phyloP scores from a whole-genome alignment of 1,140 invertebrate species.

The Venustaconcha ellipsiformis region DNA sequence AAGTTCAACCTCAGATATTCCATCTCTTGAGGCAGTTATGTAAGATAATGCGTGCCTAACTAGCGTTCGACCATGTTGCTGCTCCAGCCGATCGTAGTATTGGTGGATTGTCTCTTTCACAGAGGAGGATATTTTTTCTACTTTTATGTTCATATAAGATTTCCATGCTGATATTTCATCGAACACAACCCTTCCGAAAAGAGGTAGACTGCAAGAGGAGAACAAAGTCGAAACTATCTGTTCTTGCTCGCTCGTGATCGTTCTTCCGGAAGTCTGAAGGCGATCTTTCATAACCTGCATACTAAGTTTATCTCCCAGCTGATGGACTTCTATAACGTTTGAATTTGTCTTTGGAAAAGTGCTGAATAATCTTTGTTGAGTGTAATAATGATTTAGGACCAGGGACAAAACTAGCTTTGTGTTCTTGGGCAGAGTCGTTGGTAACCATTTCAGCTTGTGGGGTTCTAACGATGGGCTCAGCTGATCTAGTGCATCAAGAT shows the following conservation, averaged over 20 bases:
- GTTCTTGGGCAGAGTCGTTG: conserved; percentile 42
- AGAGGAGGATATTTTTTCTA: conserved; percentile 28
- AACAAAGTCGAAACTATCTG: conserved; percentile 43
- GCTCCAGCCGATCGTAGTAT: conserved; percentile 47
- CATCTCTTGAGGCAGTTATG: conserved; percentile 49
- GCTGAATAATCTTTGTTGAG: conserved; percentile 35
- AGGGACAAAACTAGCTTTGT: conserved; percentile 53
- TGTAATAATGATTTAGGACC: conserved; percentile 34
- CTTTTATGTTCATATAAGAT: conserved; percentile 36
- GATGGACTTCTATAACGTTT: conserved; percentile 38
- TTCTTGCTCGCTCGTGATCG: conserved; percentile 67
- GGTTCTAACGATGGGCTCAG: conserved; percentile 39
- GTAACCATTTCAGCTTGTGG: conserved; percentile 56
- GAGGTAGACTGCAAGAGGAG: conserved; percentile 32
- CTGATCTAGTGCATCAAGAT: conserved; percentile 59
- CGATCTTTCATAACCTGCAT: conserved; percentile 20
- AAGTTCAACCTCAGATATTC: conserved; percentile 57
- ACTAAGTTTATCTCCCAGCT: conserved; percentile 33
- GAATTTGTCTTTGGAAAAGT: conserved; percentile 33
- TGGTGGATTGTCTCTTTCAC: conserved; percentile 37
- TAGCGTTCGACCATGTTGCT: conserved; percentile 44
- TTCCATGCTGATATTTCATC: conserved; percentile 42
- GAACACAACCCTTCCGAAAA: conserved; percentile 43
- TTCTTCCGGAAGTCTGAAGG: conserved; percentile 72
- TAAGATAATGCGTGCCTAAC: conserved; percentile 71